Evolutionary conservation across 2,888 invertebrate genomes (phyloP).

Genomic region (Torymus tubicola): DNA sequence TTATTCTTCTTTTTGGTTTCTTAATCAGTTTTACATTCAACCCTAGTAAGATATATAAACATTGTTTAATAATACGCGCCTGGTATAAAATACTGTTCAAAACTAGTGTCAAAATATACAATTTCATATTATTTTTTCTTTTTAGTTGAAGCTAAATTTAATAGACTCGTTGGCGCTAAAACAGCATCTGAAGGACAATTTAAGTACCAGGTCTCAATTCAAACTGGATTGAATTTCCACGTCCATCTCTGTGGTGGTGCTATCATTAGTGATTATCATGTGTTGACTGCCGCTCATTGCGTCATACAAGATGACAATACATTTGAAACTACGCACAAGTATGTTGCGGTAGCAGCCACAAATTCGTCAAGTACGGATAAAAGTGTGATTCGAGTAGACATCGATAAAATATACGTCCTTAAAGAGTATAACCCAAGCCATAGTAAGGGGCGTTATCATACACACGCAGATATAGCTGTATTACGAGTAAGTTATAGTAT

Average conservation of each 20-base stretch:
- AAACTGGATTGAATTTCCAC: too few relatives aligned
- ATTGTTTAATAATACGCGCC: too few relatives aligned
- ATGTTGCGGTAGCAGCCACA: background rate
- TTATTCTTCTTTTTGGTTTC: too few relatives aligned
- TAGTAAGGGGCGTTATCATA: background rate
- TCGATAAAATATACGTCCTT: background rate
- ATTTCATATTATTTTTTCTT: too few relatives aligned
- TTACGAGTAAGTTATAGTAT: background rate
- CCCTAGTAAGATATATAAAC: too few relatives aligned
- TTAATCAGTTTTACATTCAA: too few relatives aligned
- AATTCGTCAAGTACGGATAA: background rate
- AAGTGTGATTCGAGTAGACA: background rate
- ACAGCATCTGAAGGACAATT: background rate
- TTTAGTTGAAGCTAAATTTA: too few relatives aligned
- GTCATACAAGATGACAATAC: background rate
- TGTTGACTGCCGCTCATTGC: conserved; percentile 6
- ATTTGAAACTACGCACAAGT: background rate
- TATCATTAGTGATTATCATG: background rate
- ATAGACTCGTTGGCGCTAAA: background rate
- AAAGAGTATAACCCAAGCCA: background rate
- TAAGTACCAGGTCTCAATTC: too few relatives aligned
- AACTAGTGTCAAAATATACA: too few relatives aligned
- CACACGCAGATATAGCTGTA: conserved; percentile 1
- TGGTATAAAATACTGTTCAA: too few relatives aligned
- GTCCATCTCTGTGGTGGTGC: background rate